These are phyloP conservation scores for Aphaenogaster floridana DNA, from an alignment of 1,140 invertebrate genomes.

Conservation along the genomic window DNA sequence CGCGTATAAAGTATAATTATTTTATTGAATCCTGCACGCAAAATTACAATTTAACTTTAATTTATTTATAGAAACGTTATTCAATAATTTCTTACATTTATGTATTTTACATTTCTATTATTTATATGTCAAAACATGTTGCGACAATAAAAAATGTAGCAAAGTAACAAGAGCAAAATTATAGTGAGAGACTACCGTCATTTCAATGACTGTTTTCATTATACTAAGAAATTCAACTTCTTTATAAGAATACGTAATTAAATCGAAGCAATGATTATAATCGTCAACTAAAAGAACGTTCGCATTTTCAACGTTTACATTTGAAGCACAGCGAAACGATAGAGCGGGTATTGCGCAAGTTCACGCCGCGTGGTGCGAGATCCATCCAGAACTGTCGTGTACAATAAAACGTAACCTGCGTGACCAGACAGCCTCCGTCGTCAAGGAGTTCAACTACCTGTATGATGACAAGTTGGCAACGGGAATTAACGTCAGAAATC, in stretches of 20 bases:
- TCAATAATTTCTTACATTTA: not conserved
- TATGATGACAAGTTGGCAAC: conserved; percentile 53
- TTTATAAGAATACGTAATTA: not conserved
- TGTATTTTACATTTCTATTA: not conserved
- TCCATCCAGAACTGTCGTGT: conserved; percentile 44
- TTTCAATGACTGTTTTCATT: not conserved
- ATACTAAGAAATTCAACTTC: not conserved
- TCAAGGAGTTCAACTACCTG: conserved; percentile 57
- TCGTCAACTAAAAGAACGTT: not conserved
- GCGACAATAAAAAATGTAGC: not conserved
- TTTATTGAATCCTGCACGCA: not conserved
- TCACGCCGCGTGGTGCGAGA: conserved; percentile 22
- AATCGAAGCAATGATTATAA: not conserved
- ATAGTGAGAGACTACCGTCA: not conserved
- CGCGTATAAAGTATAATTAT: not conserved
- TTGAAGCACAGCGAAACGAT: not conserved
- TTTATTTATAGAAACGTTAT: not conserved
- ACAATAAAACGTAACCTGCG: conserved; percentile 51
- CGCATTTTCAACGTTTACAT: not conserved
- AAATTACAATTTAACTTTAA: not conserved
- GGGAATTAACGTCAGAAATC: conserved; percentile 55
- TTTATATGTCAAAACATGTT: not conserved
- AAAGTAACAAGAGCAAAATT: not conserved
- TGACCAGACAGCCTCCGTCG: conserved; percentile 47
- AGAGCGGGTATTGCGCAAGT: conserved; percentile 6